Base-by-base conservation (phyloP, 1,140 invertebrate genomes). In the Atta colombica region DNA sequence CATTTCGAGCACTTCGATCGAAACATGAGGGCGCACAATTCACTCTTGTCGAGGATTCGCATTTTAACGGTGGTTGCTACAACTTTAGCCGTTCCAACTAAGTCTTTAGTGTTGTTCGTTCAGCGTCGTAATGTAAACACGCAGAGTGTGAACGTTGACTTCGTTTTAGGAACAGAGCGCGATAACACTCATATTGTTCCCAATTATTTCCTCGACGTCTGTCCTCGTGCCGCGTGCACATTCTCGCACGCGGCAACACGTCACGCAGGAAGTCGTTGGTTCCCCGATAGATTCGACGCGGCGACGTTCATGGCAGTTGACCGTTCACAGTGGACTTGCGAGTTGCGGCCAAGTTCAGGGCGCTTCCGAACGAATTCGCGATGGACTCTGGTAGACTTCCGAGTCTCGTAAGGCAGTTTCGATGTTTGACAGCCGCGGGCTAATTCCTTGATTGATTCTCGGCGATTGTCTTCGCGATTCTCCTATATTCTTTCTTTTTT, bases 401-500 rank as follows among this genome's bases (percentile, higher is more conserved):
- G 31, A 39, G 35, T 61, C 10, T 35, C 61, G 53, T 49, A 39
- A 77, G 21, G 5, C 25, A 60, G 4, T 18, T 8, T 16, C 18
- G 25, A 51, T 61, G 81, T 88, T 80, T 87, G 90, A 92, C 91
- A 91, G 89, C 71, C 86, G 78, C 74, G 87, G 88, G 74, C 81
- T 91, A 35, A 35, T 35, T 7, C 6, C 35, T 35, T 35, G 35
- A 7, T 7, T 39, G 89, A 88, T 87, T 87, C 89, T 87, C 85
- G 63, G 69, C 28, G 66, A 55, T 88, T 53, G 60, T 87, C 55
- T n/a, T 89, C 89, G 63, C 65, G 51, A 39, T 55, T 78, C 77
- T 77, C 3, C 6, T 39, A 8, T 7, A 39, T n/a, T 39, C 39
- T 90, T 49, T 90, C 87, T 88, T 88, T 7, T 55, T n/a, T n/a